phyloP scores from a whole-genome alignment of 1,140 invertebrate species.

The Elymnias hypermnestra region DNA sequence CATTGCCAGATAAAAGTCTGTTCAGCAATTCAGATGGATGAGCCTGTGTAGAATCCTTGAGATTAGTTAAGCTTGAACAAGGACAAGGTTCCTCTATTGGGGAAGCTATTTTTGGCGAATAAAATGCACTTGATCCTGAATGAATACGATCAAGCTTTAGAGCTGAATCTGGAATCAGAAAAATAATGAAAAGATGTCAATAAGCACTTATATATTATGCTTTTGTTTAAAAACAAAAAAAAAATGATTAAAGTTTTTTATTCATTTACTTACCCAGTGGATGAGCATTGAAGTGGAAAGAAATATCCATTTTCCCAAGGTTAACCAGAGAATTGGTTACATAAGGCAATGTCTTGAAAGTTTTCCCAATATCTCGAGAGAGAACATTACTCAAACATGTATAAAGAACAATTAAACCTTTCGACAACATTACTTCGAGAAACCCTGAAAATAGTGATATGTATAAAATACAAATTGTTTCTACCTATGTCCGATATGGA shows the following conservation, averaged over 20 bases:
- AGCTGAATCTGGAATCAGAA: slow-evolving; percentile 16
- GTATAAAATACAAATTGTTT: too few species aligned
- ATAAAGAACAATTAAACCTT: background rate
- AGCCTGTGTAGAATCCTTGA: slow-evolving; percentile 26
- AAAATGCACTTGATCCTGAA: slow-evolving; percentile 4
- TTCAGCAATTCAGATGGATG: slow-evolving; percentile 42
- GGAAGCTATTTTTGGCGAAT: slow-evolving; percentile 19
- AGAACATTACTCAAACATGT: slow-evolving; percentile 13
- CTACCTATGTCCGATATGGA: too few species aligned
- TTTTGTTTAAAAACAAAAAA: too few species aligned
- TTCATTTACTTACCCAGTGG: slow-evolving; percentile 33
- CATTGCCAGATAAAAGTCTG: slow-evolving; percentile 41
- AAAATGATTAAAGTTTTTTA: background rate
- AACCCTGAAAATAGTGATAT: background rate
- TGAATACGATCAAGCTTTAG: background rate
- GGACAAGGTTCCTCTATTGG: slow-evolving; percentile 37
- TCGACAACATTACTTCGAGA: background rate
- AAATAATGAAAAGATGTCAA: background rate
- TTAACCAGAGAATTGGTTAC: slow-evolving; percentile 55
- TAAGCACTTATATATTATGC: too few species aligned
- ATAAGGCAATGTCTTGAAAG: slow-evolving; percentile 29
- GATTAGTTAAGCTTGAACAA: slow-evolving; percentile 32
- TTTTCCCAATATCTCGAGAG: slow-evolving; percentile 23
- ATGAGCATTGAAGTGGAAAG: slow-evolving; percentile 44
- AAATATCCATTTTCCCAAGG: slow-evolving; percentile 60